Conservation (phyloP, 2,888 invertebrate genomes). For the Cheilosia vulpina region DNA sequence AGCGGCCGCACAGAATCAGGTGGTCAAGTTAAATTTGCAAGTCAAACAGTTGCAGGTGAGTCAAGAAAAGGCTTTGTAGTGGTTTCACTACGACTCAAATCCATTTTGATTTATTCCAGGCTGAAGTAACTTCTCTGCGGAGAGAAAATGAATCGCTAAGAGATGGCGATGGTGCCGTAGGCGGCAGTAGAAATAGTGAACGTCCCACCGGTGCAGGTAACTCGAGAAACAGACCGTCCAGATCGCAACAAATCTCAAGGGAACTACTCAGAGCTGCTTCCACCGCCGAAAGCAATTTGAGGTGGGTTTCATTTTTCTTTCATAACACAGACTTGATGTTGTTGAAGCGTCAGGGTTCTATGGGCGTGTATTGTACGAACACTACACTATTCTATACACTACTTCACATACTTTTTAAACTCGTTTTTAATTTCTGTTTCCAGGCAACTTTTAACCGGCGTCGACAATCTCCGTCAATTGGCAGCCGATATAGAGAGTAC, state of each 20-base stretch:
- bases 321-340: background rate
- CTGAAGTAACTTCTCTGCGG: constrained; percentile 84
- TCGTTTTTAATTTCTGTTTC: constrained; percentile 31
- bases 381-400: no score
- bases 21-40: constrained; percentile 88
- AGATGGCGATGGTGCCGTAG: constrained; percentile 84
- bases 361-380: background rate
- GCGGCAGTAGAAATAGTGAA: constrained; percentile 77
- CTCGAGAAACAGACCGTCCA: constrained; percentile 82
- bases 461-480: constrained; percentile 87
- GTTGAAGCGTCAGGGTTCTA: background rate
- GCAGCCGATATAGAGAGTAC: constrained; percentile 87
- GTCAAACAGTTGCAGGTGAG: constrained; percentile 88
- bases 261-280: constrained; percentile 87
- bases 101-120: constrained; percentile 80
- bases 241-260: constrained; percentile 84
- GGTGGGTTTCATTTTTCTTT: constrained; percentile 81
- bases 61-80: constrained; percentile 29
- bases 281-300: constrained; percentile 87
- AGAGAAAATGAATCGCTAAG: constrained; percentile 85
- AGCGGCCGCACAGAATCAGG: constrained; percentile 86
- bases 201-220: constrained; percentile 18
- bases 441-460: constrained; percentile 88
- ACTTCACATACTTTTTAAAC: no score
- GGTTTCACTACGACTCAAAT: background rate